These are phyloP conservation scores for Merluccius polli DNA, from an alignment of 2,797 vertebrate genomes.

Conservation along the genomic window DNA sequence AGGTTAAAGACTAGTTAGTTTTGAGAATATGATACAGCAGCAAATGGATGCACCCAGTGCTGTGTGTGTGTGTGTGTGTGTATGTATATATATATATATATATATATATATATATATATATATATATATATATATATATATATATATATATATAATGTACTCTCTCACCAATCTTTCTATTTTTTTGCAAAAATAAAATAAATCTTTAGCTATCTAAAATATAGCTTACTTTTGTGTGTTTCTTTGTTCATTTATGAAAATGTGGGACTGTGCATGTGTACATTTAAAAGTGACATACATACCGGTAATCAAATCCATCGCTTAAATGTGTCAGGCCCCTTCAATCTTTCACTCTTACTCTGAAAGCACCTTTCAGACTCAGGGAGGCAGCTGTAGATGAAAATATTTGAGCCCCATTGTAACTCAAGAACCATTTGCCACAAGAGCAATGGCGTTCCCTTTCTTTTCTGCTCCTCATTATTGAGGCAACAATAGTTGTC, in stretches of 20 bases:
- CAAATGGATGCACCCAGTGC: background rate
- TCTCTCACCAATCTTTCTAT: background rate
- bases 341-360: background rate
- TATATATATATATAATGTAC: background rate
- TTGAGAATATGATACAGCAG: background rate
- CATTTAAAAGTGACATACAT: background rate
- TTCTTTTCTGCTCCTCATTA: constrained; percentile 29
- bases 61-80: background rate
- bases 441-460: constrained; percentile 30
- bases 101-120: too few species aligned
- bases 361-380: background rate
- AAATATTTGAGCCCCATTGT: constrained; percentile 32
- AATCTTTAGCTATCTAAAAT: background rate
- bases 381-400: background rate
- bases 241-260: background rate
- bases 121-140: too few species aligned
- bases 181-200: background rate
- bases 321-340: background rate
- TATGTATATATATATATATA: too few species aligned
- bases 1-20: background rate
- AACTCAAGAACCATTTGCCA: constrained; percentile 39
- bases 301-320: background rate
- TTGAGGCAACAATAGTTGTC: constrained; percentile 48
- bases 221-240: background rate
- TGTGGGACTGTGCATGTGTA: background rate